Evolutionary conservation across 2,888 invertebrate genomes (phyloP).

Genomic region (Cybosia mesomella): DNA sequence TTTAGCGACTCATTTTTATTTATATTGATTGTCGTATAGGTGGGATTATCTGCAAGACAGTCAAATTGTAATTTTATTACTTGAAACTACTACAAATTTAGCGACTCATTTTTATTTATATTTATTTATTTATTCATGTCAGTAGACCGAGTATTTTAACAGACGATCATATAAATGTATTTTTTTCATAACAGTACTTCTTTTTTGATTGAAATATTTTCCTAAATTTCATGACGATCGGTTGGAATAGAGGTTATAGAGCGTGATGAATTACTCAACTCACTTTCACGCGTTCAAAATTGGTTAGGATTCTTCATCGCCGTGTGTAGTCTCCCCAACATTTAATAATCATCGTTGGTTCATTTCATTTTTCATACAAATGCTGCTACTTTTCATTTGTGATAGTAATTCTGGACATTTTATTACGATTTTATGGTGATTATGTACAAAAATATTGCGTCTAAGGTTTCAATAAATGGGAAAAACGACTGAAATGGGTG

Average conservation of each 20-base stretch:
- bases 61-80: too few species aligned
- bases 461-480: constrained; percentile 48
- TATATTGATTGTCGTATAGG: too few species aligned
- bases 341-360: constrained; percentile 46
- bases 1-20: too few species aligned
- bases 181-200: too few species aligned
- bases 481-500: constrained; percentile 34
- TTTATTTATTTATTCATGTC: too few species aligned
- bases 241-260: background rate
- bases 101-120: too few species aligned
- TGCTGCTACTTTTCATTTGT: constrained; percentile 43
- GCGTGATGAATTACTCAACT: background rate
- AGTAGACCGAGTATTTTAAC: too few species aligned
- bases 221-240: too few species aligned
- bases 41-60: too few species aligned
- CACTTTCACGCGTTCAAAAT: background rate
- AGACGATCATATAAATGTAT: too few species aligned
- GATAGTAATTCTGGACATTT: constrained; percentile 34
- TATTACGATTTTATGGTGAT: constrained; percentile 47
- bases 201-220: too few species aligned
- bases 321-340: constrained; percentile 24
- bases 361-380: constrained; percentile 45
- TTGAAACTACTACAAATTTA: too few species aligned
- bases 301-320: background rate
- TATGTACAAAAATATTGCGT: constrained; percentile 37